Base-by-base conservation (phyloP, 1,140 invertebrate species). In the Contarinia nasturtii region DNA sequence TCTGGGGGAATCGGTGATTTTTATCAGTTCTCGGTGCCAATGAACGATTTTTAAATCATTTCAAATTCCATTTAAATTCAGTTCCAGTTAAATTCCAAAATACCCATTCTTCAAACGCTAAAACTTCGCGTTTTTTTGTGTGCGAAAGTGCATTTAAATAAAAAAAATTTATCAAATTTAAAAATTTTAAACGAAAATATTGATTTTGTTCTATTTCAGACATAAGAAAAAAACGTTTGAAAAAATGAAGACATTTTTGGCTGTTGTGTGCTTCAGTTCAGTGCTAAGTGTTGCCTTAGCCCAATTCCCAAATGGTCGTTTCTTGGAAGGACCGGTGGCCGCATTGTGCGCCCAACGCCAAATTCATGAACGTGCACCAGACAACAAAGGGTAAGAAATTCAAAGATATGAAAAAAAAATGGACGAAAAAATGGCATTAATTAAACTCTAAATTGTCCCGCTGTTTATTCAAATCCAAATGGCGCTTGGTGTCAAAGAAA, bases 301-400 rank as follows among this genome's bases (percentile, higher is more conserved):
- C 17, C 79, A 82, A 58, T 81, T 80, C 57, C 72, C 72, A 37
- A 75, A 74, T 53, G 77, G 76, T 46, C 69, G 79, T 49, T 73
- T 79, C 55, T 59, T 86, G 51, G 81, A 84, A 55, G 73, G 78
- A 4, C 82, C 82, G 8, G 72, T 80, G 50, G 78, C 80, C 10
- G 63, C 68, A n/a, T 68, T 78, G 20, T 86, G 82, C 55, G 75
- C 78, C 3, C 77, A 81, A 59, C 73, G 82, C 63, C 60, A 65
- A 37, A 74, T 77, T 49, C 75, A 77, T 53, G 75, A 77, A 54
- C 67, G 72, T 59, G 73, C 69, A 53, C 65, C 67, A 48, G 74
- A 77, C 59, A 75, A 74, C 53, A 64, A 64, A 54, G 61, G 61
- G 61, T 64, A 53, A n/a, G n/a, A n/a, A n/a, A n/a, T n/a, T n/a